phyloP scores from a whole-genome alignment of 2,888 invertebrate species.

The Eupithecia pulchellata region DNA sequence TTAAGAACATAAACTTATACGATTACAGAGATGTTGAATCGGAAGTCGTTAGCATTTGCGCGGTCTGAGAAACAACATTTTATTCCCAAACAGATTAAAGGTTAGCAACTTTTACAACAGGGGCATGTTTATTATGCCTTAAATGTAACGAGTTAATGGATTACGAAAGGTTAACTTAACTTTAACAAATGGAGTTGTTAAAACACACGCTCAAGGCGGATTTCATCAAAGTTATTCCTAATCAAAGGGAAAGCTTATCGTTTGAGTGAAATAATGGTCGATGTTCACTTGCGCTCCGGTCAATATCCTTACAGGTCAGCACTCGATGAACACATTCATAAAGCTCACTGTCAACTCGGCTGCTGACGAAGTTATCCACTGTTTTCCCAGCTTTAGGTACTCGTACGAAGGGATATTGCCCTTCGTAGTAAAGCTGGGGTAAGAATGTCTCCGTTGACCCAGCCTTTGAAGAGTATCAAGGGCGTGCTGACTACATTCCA shows the following conservation, averaged over 20 bases:
- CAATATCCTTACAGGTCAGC: neutral
- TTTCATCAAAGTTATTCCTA: slow-evolving; percentile 34
- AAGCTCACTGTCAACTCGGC: slow-evolving; percentile 3
- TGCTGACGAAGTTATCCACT: neutral
- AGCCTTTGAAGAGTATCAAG: neutral
- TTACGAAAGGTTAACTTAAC: slow-evolving; percentile 47
- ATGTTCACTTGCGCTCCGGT: neutral
- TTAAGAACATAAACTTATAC: slow-evolving; percentile 23
- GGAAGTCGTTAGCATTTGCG: slow-evolving; percentile 39
- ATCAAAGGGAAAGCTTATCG: slow-evolving; percentile 22
- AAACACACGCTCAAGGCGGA: slow-evolving; percentile 38
- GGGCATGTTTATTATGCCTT: slow-evolving; percentile 41
- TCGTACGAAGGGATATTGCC: neutral
- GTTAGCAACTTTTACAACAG: slow-evolving; percentile 40
- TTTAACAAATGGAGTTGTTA: slow-evolving; percentile 45
- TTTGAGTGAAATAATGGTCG: neutral
- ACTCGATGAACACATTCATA: neutral
- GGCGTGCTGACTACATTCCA: neutral
- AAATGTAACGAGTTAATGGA: slow-evolving; percentile 45
- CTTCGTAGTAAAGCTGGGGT: neutral
- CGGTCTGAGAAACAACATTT: slow-evolving; percentile 36
- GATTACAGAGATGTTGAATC: slow-evolving; percentile 34
- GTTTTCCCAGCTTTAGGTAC: neutral
- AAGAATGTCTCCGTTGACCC: slow-evolving; percentile 1
- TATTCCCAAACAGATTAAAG: slow-evolving; percentile 39